Evolutionary conservation across 92 coral and sea anemone genomes (phyloP), one percentile per base, ranked within the genome.

Genomic region (Virgularia gustaviana): DNA sequence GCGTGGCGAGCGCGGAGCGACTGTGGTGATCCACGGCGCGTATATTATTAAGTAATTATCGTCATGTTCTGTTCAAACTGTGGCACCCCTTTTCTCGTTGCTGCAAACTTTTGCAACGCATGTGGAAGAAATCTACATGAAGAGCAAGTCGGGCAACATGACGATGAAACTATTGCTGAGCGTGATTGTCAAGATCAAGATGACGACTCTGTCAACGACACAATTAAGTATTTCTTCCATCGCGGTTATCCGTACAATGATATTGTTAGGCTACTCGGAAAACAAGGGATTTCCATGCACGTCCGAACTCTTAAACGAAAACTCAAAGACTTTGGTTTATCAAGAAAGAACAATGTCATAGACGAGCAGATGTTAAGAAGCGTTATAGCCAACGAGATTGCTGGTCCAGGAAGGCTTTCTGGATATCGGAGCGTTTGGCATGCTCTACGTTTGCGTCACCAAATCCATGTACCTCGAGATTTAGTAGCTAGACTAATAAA

Each of bases 391-490:
- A n/a, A 64, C 10, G 78, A 73, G 35, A 58, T 55, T 45, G 53
- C 61, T 55, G 78, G 78, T 11, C 53, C 78, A 36, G 78, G 78
- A 28, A 19, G 24, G 33, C 78, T 73, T 13, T 49, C 78, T n/a
- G 78, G 78, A 12, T 57, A 73, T 36, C 61, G 55, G 41, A 36
- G 45, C 41, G 49, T 73, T 35, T 73, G 70, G 70, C 78, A 73
- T 41, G 78, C 57, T n/a, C 32, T 74, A 28, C 45, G 79, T 22
- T 20, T 60, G 42, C 49, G 68, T 41, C 68, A 44, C 38, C 52
- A 73, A 28, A 55, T 73, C 34, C 66, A 59, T 59, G 70, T 73
- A 19, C 79, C 79, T 13, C 51, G 71, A 25, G 27, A 49, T 34
- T 22, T 73, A 36, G 79, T 73, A 35, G 70, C 71, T 13, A 39